Base-by-base conservation (phyloP, 2,113 vertebrate species). In the Protobothrops flavoviridis region DNA sequence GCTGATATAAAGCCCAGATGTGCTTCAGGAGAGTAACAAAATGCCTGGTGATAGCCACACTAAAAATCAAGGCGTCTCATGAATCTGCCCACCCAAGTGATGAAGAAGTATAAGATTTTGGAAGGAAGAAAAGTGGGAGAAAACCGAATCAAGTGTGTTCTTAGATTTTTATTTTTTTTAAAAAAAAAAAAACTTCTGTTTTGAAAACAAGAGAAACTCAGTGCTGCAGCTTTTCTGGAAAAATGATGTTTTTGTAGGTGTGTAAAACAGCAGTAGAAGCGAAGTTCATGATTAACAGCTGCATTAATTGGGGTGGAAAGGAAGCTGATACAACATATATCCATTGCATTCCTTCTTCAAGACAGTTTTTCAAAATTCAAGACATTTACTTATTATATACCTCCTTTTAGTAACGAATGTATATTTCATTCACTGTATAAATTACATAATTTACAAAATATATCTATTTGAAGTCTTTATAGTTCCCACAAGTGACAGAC, bases 1-100 rank as follows among this genome's bases (percentile, higher is more conserved):
- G 97, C 98, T 99, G 99, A 99, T 99, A 99, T 99, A 99, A 99
- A 99, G 99, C 98, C 99, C 99, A 99, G 99, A 99, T 99, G 99
- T 99, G 99, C 98, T 98, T 97, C 97, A 98, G 97, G 98, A 98
- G 98, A 98, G 97, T 95, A 97, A 97, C 96, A 97, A 97, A 97
- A 97, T 97, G 98, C 97, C 96, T 97, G 95, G 97, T 98, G 98
- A 97, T 97, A 96, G 96, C 96, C 97, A 94, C 97, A 94, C 97
- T 97, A 97, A 97, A 97, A 98, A 95, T 91, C 96, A 96, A 93
- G 95, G 97, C 97, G 97, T 97, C 96, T 96, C 95, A 95, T 97
- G 97, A 97, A 97, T 97, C 97, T 98, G 98, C 98, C 98, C 98
- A 98, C 98, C 98, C 98, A 98, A 97, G 98, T 98, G 94, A 97